Conservation (phyloP, 2,797 vertebrate species). For the Micrastur ruficollis region DNA sequence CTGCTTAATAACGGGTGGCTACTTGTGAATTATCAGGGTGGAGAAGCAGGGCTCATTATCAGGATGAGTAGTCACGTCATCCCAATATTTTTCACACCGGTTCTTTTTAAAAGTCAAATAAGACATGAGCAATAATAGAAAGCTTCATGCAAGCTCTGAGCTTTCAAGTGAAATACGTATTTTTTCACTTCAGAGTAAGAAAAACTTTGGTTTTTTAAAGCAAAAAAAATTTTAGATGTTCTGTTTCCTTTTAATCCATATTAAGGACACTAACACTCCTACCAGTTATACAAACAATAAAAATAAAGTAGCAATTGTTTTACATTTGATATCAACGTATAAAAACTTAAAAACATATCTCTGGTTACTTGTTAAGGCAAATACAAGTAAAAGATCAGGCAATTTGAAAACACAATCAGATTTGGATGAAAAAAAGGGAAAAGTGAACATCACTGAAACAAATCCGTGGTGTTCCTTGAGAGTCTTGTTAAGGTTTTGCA, state of each 20-base stretch:
- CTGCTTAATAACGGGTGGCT: conserved; percentile 72
- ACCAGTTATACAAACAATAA: neutral
- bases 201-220: neutral
- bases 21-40: conserved; percentile 76
- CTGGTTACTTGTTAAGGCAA: conserved; percentile 5
- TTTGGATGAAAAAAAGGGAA: neutral
- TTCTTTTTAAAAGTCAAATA: conserved; percentile 68
- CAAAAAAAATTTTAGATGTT: neutral
- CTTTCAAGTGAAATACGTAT: neutral
- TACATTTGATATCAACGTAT: neutral
- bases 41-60: conserved; percentile 75
- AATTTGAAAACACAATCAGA: neutral
- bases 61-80: conserved; percentile 83
- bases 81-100: conserved; percentile 75
- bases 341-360: neutral
- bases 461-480: neutral
- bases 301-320: neutral
- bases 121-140: conserved; percentile 8
- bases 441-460: neutral
- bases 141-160: neutral
- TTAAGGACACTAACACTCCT: neutral
- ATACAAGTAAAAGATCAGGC: neutral
- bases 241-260: neutral
- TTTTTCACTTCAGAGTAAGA: neutral
- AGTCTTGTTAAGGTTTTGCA: neutral